phyloP scores from a whole-genome alignment of 2,888 invertebrate genomes.

The Cistogaster globosa region DNA sequence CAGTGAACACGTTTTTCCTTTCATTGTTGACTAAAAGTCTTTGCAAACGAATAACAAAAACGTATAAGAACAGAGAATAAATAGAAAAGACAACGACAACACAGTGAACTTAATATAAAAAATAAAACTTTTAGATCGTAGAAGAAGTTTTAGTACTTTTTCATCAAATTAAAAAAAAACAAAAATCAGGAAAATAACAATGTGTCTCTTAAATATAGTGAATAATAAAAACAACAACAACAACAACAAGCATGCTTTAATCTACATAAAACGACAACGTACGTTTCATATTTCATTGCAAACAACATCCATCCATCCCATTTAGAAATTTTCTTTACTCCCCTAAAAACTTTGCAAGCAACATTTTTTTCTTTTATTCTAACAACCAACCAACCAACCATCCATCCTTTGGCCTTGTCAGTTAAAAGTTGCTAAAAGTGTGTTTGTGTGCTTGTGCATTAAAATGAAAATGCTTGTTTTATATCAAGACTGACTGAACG shows the following conservation, averaged over 20 bases:
- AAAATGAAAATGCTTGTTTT: conserved; percentile 48
- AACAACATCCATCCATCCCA: conserved; percentile 38
- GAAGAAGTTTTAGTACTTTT: conserved; percentile 7
- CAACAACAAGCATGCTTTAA: conserved; percentile 14
- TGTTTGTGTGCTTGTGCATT: conserved; percentile 8
- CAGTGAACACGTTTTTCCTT: conserved; percentile 61
- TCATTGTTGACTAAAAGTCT: conserved; percentile 60
- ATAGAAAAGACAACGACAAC: conserved; percentile 13
- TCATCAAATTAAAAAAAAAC: conserved; percentile 31
- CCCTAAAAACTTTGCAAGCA: conserved; percentile 31
- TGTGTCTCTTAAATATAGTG: conserved; percentile 36
- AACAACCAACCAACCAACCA: conserved; percentile 37
- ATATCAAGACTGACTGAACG: not conserved
- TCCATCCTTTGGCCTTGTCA: conserved; percentile 70
- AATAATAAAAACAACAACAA: conserved; percentile 17
- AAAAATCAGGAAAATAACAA: conserved; percentile 35
- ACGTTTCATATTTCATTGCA: conserved; percentile 53
- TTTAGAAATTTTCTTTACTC: conserved; percentile 13
- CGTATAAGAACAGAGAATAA: conserved; percentile 7
- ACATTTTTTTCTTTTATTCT: conserved; percentile 14
- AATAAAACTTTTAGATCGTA: conserved; percentile 51
- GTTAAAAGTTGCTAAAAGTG: conserved; percentile 56
- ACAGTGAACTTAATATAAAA: conserved; percentile 23
- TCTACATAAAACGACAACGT: conserved; percentile 28
- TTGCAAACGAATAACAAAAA: conserved; percentile 16